Base-by-base conservation (phyloP, 1,140 invertebrate genomes). In the Akabosia matsudoensis region DNA sequence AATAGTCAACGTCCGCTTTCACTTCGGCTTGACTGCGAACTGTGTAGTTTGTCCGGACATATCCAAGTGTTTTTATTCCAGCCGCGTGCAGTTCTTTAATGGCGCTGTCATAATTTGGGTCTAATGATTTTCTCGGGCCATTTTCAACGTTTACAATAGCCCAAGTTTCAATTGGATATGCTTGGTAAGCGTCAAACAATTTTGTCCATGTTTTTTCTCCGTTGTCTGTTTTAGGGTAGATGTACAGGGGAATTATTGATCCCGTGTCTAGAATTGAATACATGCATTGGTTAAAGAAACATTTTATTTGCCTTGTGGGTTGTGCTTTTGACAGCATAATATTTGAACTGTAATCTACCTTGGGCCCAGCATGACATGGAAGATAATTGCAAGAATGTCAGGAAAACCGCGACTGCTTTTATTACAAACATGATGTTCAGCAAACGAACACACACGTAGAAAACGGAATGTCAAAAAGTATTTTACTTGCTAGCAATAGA, bases 131-230 rank as follows among this genome's bases (percentile, higher is more conserved):
- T 28, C 16, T 73, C 7, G 78, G 78, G 0, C 78, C 78, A 37
- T 26, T 79, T 28, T 73, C 24, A n/a, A 73, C 73, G 45, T 79
- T 79, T 1, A 79, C 78, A 22, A 79, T 79, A 0, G 78, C 78
- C 78, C 78, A 79, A 18, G 72, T 56, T 0, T 78, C 33, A 4
- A 77, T 71, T 4, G 75, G 52, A 67, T 77, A 22, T 0, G 34
- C 37, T 28, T 3, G 7, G 3, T 74, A 2, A n/a, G 78, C 75
- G 70, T 79, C 67, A 13, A 77, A 77, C 22, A 79, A 31, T 1
- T 52, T 52, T 67, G 74, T 64, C 78, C 78, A 79, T 18, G 67
- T 70, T 34, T 79, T 74, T 10, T 34, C 52, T 33, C 78, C 78
- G 26, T 52, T 74, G 34, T 52, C 3, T 67, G 28, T 14, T 28